Conservation (phyloP, 2,113 vertebrate species). For the Eleginops maclovinus region DNA sequence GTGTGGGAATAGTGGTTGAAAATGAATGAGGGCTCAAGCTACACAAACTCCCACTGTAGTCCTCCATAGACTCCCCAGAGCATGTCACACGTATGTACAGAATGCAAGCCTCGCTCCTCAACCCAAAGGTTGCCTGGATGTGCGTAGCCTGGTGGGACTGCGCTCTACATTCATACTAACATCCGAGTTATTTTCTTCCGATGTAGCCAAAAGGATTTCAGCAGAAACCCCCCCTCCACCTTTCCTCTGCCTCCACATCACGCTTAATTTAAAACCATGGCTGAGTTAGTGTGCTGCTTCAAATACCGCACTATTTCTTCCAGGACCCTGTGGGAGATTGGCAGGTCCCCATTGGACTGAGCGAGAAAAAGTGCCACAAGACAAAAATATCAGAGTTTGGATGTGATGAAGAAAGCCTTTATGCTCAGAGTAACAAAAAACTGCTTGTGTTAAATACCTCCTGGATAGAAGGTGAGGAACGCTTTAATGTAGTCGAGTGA, state of each 20-base stretch:
- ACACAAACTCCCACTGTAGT: slow-evolving; percentile 66
- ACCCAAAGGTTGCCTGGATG: slow-evolving; percentile 51
- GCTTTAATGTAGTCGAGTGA: slow-evolving; percentile 53
- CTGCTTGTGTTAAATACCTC: slow-evolving; percentile 74
- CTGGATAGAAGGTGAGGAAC: slow-evolving; percentile 66
- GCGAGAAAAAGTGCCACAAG: slow-evolving; percentile 79
- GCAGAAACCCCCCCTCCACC: slow-evolving; percentile 40
- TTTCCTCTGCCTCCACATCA: slow-evolving; percentile 67
- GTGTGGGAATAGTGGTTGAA: slow-evolving; percentile 71
- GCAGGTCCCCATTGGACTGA: slow-evolving; percentile 77
- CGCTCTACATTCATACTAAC: slow-evolving; percentile 58
- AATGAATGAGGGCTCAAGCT: slow-evolving; percentile 53
- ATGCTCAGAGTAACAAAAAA: slow-evolving; percentile 74
- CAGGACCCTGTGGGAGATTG: slow-evolving; percentile 81
- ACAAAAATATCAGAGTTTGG: slow-evolving; percentile 83
- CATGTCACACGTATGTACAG: slow-evolving; percentile 42
- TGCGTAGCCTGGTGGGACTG: slow-evolving; percentile 47
- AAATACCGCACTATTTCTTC: slow-evolving; percentile 81
- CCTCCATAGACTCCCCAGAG: slow-evolving; percentile 51
- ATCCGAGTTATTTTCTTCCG: slow-evolving; percentile 77
- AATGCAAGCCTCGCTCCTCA: slow-evolving; percentile 35
- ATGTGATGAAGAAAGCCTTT: slow-evolving; percentile 80
- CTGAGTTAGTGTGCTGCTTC: slow-evolving; percentile 82
- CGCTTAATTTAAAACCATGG: slow-evolving; percentile 85
- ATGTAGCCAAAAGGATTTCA: slow-evolving; percentile 70